These are phyloP conservation scores for Drosophila kikkawai DNA, from an alignment of 1,140 invertebrate species.

Conservation along the genomic window DNA sequence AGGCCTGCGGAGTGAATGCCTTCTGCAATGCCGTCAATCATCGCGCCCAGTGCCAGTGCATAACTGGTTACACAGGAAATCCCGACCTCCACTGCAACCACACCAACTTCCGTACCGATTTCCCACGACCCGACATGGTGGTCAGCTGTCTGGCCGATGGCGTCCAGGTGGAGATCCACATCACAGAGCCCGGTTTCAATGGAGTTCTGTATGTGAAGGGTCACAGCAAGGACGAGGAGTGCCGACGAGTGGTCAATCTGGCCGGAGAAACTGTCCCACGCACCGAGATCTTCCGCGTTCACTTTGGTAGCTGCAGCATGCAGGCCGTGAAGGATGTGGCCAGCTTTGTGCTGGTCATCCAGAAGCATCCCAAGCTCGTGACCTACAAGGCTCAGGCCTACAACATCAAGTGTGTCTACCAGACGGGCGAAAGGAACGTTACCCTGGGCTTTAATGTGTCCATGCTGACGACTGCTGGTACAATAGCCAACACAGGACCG, in stretches of 20 bases:
- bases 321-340: slow-evolving; percentile 96
- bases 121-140: slow-evolving; percentile 93
- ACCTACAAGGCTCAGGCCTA: slow-evolving; percentile 97
- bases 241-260: slow-evolving; percentile 91
- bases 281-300: slow-evolving; percentile 94
- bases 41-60: slow-evolving; percentile 92
- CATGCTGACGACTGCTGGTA: slow-evolving; percentile 97
- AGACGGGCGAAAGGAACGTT: slow-evolving; percentile 96
- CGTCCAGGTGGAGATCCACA: slow-evolving; percentile 94
- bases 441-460: slow-evolving; percentile 97
- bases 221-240: slow-evolving; percentile 96
- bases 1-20: slow-evolving; percentile 91
- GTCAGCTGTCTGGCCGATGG: slow-evolving; percentile 96
- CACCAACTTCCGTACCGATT: slow-evolving; percentile 89
- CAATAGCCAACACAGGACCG: slow-evolving; percentile 97
- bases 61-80: slow-evolving; percentile 92
- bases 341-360: slow-evolving; percentile 96
- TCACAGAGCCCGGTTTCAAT: slow-evolving; percentile 92
- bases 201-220: slow-evolving; percentile 97
- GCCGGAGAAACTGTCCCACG: slow-evolving; percentile 88
- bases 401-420: slow-evolving; percentile 97
- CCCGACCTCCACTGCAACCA: slow-evolving; percentile 91
- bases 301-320: slow-evolving; percentile 95
- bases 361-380: slow-evolving; percentile 97
- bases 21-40: slow-evolving; percentile 93